Evolutionary conservation across 2,888 invertebrate genomes (phyloP), one percentile per base, ranked within the genome.

Genomic region (Periphyllus acericola): DNA sequence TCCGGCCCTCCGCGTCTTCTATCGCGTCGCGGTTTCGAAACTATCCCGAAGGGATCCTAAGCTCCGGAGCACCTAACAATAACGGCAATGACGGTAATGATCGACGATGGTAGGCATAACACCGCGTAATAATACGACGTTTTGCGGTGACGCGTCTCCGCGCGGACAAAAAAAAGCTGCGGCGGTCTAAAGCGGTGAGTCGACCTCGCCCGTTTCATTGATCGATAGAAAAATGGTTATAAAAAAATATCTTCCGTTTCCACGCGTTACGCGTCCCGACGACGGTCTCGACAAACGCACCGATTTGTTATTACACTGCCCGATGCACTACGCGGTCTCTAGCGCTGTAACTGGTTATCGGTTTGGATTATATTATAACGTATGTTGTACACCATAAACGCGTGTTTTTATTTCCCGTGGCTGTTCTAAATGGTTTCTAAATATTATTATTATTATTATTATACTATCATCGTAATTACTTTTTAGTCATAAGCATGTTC

Each of bases 401-500:
- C 17, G 4, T 29, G 32, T 17, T 71, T 71, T 32, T 71, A 32
- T 14, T 36, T 19, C 46, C 25, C 72, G 34, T 34, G n/a, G 74
- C 34, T 36, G n/a, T n/a, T 55, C 34, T 74, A 74, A 75, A 74
- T 36, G 36, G 40, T 60, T 36, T 29, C 5, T 71, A n/a, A n/a
- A n/a, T n/a, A 71, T 71, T 14, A n/a, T n/a, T 60, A 68, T 68
- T 68, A 40, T 11, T 17, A 71, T 3, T 25, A 71, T 72, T 25
- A 74, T 9, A 25, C 6, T 21, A 21, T 11, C 60, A 82, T 72
- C n/a, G 82, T 52, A 72, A 82, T 72, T n/a, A 72, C 19, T 60
- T 80, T 83, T 83, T 40, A n/a, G 46, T 68, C 46, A 76, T 84
- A 78, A 72, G 68, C 46, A 34, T n/a, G n/a, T 46, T 76, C 36